Conservation (phyloP, 2,797 vertebrate species). For the Rhynchonycteris naso region DNA sequence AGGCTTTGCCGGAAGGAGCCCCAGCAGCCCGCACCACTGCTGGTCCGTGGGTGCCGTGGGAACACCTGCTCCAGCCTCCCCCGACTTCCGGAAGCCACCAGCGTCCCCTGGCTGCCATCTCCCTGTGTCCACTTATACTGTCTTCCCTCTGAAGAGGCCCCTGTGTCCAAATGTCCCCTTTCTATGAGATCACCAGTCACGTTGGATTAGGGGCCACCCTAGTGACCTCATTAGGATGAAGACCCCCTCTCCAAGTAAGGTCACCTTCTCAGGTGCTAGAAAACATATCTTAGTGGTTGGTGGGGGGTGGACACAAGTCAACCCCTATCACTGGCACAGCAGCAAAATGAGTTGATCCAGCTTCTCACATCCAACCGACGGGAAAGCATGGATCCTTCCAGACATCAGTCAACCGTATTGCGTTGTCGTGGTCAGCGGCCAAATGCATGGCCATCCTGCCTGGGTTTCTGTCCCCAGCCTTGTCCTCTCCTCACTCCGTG, state of each 20-base stretch:
- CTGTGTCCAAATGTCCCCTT: not conserved
- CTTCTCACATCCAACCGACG: not conserved
- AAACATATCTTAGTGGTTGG: no score
- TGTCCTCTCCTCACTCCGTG: not conserved
- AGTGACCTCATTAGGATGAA: not conserved
- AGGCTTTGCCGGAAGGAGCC: not conserved
- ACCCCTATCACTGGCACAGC: not conserved
- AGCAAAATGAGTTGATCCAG: not conserved
- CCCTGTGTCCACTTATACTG: accelerated
- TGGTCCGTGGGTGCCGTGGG: not conserved
- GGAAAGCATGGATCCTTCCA: not conserved
- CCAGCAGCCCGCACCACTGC: accelerated
- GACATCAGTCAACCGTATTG: not conserved
- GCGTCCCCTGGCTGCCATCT: not conserved
- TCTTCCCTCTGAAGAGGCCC: not conserved
- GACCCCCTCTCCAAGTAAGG: not conserved
- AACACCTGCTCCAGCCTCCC: not conserved
- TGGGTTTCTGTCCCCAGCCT: not conserved
- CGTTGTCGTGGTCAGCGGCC: accelerated
- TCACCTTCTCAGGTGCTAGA: not conserved
- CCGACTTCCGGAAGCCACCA: not conserved
- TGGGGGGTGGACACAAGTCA: not conserved
- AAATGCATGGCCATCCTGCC: accelerated
- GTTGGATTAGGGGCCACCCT: no score
- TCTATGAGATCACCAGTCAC: not conserved